These are phyloP conservation scores for Oenanthe melanoleuca DNA, from an alignment of 2,113 vertebrate genomes.

Conservation along the genomic window DNA sequence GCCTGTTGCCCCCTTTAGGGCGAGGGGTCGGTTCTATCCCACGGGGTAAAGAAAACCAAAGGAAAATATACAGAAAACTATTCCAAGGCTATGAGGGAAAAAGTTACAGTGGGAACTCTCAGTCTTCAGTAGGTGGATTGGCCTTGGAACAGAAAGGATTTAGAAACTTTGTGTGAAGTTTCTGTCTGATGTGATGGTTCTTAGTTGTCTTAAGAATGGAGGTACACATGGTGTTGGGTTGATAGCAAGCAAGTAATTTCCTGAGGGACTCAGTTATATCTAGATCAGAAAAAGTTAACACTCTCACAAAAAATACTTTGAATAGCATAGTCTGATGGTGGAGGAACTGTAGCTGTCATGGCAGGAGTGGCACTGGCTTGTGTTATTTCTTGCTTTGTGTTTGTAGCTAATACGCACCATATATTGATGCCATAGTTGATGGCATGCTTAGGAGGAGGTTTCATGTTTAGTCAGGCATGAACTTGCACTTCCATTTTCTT, in stretches of 20 bases:
- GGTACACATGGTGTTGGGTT: accelerated
- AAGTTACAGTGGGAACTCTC: neutral
- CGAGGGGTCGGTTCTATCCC: neutral
- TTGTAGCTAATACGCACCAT: neutral
- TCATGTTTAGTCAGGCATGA: neutral
- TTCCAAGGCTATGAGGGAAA: neutral
- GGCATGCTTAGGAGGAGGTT: neutral
- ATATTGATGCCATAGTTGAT: neutral
- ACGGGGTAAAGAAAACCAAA: neutral
- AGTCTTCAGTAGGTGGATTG: neutral
- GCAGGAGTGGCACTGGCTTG: neutral
- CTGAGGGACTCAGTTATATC: neutral
- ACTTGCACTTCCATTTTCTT: neutral
- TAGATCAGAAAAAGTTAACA: neutral
- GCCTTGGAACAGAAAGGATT: neutral
- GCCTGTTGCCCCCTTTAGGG: neutral
- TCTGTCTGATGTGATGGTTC: neutral
- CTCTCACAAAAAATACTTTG: neutral
- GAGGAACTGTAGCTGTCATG: accelerated
- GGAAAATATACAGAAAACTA: neutral
- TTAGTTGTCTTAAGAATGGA: neutral
- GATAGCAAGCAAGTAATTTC: neutral
- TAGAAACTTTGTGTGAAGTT: neutral
- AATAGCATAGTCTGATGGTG: too few relatives aligned
- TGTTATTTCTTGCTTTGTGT: neutral